Evolutionary conservation across 2,797 vertebrate species (phyloP), one percentile per base, ranked within the genome.

Genomic region (Phalloptychus januarius): DNA sequence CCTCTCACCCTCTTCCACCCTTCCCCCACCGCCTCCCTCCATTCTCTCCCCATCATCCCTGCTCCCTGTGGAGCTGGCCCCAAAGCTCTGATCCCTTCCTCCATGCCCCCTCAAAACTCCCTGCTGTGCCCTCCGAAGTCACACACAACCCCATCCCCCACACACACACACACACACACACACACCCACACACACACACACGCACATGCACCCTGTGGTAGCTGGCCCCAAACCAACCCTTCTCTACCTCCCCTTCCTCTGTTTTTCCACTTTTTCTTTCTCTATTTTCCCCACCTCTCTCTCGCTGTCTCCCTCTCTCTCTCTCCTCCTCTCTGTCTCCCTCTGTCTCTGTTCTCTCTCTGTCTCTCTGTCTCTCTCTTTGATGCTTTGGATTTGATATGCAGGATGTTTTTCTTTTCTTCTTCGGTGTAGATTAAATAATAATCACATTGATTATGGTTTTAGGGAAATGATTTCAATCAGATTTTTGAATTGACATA

Each of bases 21-120:
- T 38, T 84, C 88, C 89, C 86, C 84, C 90, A 74, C 3, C 4
- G 87, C 86, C 86, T 91, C 93, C 88, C 87, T 79, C 85, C 85
- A 74, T 82, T 90, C 87, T 90, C 90, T 89, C 89, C 90, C 92
- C 91, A 92, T 92, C 92, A 91, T 83, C 80, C 86, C 88, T 89
- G 83, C 89, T 93, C 92, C 93, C 93, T 83, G 90, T 91, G 87
- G 93, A 91, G 91, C 89, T 92, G 93, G 93, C 92, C 93, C 93
- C 92, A 92, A 93, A 92, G 91, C 91, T 92, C 91, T 94, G 91
- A 93, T 93, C 93, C 90, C 87, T 89, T 92, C 91, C 88, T 86
- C 88, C 90, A 87, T 88, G 86, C 91, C 93, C 90, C 88, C 40
- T 69, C 80, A 83, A 86, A 86, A 85, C 78, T 84, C 86, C 92